Evolutionary conservation across 2,888 invertebrate genomes (phyloP), one percentile per base, ranked within the genome.

Genomic region (Harpagoxenus sublaevis): DNA sequence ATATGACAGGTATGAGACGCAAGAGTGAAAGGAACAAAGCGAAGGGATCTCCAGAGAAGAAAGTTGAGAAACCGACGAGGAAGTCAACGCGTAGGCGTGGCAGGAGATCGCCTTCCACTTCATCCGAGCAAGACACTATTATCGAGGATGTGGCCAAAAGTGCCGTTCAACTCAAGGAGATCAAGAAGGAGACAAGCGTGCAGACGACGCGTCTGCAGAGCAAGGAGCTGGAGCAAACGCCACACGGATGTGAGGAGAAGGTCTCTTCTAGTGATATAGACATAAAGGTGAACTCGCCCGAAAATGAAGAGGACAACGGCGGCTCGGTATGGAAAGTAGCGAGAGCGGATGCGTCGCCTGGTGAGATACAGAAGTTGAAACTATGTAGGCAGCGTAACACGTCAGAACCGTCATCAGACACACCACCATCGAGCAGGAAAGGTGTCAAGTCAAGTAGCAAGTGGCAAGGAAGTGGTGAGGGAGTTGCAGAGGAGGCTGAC

Each of bases 21-120:
- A 97, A 97, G 95, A 97, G 96, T 95, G 97, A 96, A 94, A 96
- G 96, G 93, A 97, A 97, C 94, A 97, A 97, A 94, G 95, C 96
- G 9, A 97, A 97, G 94, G 94, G 96, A 92, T 96, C 97, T 68
- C 97, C 97, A 62, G 97, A 97, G 87, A 96, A 96, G 93, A 96
- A 96, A 89, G 91, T 95, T 55, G 96, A 96, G 84, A 96, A 96
- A 91, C 94, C 94, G 73, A 96, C 96, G 90, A 96, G 95, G 77
- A 96, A 96, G 86, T 96, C 95, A 92, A 96, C 96, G 65, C 94
- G 92, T 86, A 96, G 96, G 92, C 96, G 96, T 91, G 96, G 95
- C 90, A 96, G 96, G 94, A 96, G 95, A 86, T 96, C 96, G 23
- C 95, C 96, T 39, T 96, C 96, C 3, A 95, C 96, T 18, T 95